Evolutionary conservation across 1,140 invertebrate genomes (phyloP).

Genomic region (Oppia nitens): DNA sequence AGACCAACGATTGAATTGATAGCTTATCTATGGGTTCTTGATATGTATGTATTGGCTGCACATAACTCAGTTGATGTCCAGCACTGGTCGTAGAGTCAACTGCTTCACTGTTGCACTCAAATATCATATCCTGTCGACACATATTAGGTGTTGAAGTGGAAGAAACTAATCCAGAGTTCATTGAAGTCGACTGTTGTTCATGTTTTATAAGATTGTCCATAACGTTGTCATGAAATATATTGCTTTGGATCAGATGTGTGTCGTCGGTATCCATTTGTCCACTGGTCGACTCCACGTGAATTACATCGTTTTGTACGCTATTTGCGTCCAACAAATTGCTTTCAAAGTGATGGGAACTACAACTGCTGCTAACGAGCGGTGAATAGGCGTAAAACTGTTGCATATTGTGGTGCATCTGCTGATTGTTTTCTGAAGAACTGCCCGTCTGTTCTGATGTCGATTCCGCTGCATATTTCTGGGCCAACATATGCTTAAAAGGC

Average conservation of each 20-base stretch:
- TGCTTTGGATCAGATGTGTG: neutral
- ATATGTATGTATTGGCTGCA: neutral
- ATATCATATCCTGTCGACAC: neutral
- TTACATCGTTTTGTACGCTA: neutral
- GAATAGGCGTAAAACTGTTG: neutral
- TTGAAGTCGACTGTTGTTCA: neutral
- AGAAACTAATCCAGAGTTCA: neutral
- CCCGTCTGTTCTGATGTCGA: conserved; percentile 9
- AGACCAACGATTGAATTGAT: neutral
- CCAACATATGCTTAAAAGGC: conserved; percentile 20
- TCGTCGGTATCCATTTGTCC: neutral
- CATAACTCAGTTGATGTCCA: neutral
- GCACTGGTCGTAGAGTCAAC: neutral
- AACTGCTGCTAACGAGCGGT: conserved; percentile 1
- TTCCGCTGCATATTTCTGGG: conserved; percentile 22
- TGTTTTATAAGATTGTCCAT: neutral
- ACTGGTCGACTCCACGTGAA: conserved; percentile 7
- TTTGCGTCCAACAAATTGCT: neutral
- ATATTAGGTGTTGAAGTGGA: neutral
- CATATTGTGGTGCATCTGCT: neutral
- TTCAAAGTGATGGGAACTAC: neutral
- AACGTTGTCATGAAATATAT: neutral
- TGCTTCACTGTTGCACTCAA: neutral
- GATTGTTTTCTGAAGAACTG: conserved; percentile 5
- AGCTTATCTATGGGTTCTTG: neutral